Conservation (phyloP, 2,888 invertebrate species). For the Zygothrica quintamaculata region DNA sequence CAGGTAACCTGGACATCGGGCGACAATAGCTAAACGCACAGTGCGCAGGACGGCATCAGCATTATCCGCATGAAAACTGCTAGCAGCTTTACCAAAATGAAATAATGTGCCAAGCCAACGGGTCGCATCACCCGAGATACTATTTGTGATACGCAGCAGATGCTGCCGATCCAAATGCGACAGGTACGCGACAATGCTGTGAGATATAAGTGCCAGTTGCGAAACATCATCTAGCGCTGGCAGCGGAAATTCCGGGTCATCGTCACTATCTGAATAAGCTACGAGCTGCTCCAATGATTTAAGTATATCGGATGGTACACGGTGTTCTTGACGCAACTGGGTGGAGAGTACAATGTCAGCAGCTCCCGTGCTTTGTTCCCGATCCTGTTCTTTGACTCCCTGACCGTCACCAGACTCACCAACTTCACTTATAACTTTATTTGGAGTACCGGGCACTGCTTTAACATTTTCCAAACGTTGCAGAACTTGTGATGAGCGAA, state of each 20-base stretch:
- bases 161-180: conserved; percentile 92
- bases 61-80: conserved; percentile 95
- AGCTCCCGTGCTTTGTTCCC: conserved; percentile 11
- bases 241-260: conserved; percentile 87
- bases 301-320: conserved; percentile 85
- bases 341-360: conserved; percentile 46
- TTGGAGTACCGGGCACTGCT: conserved; percentile 59
- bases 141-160: conserved; percentile 91
- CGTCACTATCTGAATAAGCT: conserved; percentile 87
- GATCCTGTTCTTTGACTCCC: conserved; percentile 7
- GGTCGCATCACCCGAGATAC: conserved; percentile 93
- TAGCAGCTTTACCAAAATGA: conserved; percentile 92
- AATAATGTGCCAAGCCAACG: conserved; percentile 95
- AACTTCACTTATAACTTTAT: conserved; percentile 22
- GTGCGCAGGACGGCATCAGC: conserved; percentile 92
- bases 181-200: conserved; percentile 94
- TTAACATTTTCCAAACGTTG: conserved; percentile 88
- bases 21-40: conserved; percentile 83
- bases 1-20: conserved; percentile 84
- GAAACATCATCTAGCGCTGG: conserved; percentile 87
- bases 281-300: conserved; percentile 88
- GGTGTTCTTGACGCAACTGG: conserved; percentile 86
- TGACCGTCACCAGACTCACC: conserved; percentile 17
- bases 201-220: conserved; percentile 90
- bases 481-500: conserved; percentile 90